Evolutionary conservation across 2,797 vertebrate genomes (phyloP).

Genomic region (Chloroceryle amazona): DNA sequence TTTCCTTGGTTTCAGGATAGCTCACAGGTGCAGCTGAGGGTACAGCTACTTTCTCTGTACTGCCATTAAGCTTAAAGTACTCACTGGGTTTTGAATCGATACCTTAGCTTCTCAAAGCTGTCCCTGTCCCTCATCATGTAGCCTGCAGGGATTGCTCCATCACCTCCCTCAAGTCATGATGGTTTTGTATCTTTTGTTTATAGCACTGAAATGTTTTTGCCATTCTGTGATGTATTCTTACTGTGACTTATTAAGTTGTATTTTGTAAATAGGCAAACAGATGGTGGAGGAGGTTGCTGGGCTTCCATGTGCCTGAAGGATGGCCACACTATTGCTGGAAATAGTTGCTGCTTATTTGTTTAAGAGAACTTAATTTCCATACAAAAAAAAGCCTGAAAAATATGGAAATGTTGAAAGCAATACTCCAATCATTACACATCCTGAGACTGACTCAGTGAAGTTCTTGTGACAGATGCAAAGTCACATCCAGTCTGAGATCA

Average conservation of each 20-base stretch:
- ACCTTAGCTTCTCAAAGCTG: not conserved
- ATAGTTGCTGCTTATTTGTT: not conserved
- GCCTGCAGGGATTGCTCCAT: not conserved
- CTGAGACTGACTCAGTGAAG: not conserved
- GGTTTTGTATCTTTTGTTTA: not conserved
- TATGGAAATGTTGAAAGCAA: not conserved
- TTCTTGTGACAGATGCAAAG: not conserved
- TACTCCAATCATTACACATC: not conserved
- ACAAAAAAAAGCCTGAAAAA: not conserved
- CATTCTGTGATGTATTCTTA: not conserved
- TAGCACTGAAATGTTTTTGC: not conserved
- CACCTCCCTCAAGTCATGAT: not conserved
- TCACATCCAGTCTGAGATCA: not conserved
- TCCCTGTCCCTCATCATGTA: not conserved
- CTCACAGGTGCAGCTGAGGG: not conserved
- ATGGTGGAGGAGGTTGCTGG: not conserved
- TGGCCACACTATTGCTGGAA: not conserved
- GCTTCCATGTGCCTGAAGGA: not conserved
- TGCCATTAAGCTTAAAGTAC: not conserved
- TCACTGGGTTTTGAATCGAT: not conserved
- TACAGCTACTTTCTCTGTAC: not conserved
- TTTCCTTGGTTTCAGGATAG: constrained; percentile 12
- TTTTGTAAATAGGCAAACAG: not conserved
- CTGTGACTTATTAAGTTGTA: not conserved
- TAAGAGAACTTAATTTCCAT: not conserved